Conservation (phyloP, 2,797 vertebrate species). For the Margarornis squamiger region DNA sequence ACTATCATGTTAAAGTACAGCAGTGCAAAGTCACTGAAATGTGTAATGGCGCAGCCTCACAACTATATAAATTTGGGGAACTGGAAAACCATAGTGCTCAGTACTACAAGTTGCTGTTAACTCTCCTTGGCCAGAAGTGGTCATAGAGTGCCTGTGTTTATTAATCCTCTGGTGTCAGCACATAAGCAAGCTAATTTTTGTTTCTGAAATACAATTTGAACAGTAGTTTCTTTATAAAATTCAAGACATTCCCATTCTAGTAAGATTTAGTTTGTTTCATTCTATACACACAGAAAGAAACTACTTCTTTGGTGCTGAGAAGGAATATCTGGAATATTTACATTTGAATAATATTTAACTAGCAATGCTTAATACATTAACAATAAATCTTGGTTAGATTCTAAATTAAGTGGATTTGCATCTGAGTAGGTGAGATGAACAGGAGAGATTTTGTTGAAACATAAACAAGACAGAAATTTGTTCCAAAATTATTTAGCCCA, state of each 20-base stretch:
- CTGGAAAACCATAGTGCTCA: not conserved
- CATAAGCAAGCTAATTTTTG: not conserved
- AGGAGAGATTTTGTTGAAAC: conserved; percentile 57
- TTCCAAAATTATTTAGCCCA: conserved; percentile 54
- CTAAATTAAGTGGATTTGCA: conserved; percentile 66
- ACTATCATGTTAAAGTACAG: not conserved
- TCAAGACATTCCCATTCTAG: not conserved
- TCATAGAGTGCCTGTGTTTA: not conserved
- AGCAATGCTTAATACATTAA: conserved; percentile 57
- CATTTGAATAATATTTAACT: conserved; percentile 67
- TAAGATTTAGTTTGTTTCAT: not conserved
- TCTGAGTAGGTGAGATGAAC: conserved; percentile 65
- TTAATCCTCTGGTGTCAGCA: not conserved
- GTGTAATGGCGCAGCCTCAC: not conserved
- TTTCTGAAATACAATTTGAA: not conserved
- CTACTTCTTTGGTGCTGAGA: conserved; percentile 9
- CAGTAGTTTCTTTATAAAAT: not conserved
- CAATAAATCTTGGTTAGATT: conserved; percentile 64
- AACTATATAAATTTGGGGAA: not conserved
- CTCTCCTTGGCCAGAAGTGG: not conserved
- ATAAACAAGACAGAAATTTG: conserved; percentile 53
- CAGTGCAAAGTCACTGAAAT: not conserved
- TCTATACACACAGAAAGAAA: not conserved
- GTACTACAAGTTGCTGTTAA: not conserved
- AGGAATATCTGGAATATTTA: conserved; percentile 34